Evolutionary conservation across 1,140 invertebrate species (phyloP), one percentile per base, ranked within the genome.

Genomic region (Micrasema longulum): DNA sequence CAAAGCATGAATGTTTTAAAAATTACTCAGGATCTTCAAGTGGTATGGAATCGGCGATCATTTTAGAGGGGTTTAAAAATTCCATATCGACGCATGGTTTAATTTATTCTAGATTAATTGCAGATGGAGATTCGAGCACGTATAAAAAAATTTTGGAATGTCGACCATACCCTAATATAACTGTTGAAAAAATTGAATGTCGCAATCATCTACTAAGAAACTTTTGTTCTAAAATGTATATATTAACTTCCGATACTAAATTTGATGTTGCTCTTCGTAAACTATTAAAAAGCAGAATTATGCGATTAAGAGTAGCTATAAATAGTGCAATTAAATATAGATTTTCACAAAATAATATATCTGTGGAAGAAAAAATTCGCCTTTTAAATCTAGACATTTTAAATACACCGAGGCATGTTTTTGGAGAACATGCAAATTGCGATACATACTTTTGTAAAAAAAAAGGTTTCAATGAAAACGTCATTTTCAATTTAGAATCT

Each of bases 111-210:
- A 64, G 52, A 12, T 23, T 86, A 0, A 80, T 86, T 71, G 80
- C 73, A 3, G 84, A 86, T 77, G 82, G 83, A 9, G 85, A 86
- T 68, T 80, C 79, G 11, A 82, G 74, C 43, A 80, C 82, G 1
- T 81, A 78, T 62, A 69, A 74, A 6, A 77, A 73, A 60, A 79
- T 85, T 14, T 1, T 70, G 26, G 68, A 79, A 57, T 52, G 53
- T 16, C 74, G 76, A 23, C 77, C 78, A 2, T 82, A 84, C 55
- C 64, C 64, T 47, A 71, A 77, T 7, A 43, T 79, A 5, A 65
- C 68, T 16, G 77, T 83, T 2, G 76, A 78, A 73, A 86, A 85
- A 79, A 76, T n/a, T 38, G 75, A 81, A 78, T 80, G 79, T 69
- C 55, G 55, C 16, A 80, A 80, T 73, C 74, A 80, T 53, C 23